These are phyloP conservation scores for Temnopleurus reevesii DNA, from an alignment of 53 echinoderm and acorn worm species.

Conservation along the genomic window DNA sequence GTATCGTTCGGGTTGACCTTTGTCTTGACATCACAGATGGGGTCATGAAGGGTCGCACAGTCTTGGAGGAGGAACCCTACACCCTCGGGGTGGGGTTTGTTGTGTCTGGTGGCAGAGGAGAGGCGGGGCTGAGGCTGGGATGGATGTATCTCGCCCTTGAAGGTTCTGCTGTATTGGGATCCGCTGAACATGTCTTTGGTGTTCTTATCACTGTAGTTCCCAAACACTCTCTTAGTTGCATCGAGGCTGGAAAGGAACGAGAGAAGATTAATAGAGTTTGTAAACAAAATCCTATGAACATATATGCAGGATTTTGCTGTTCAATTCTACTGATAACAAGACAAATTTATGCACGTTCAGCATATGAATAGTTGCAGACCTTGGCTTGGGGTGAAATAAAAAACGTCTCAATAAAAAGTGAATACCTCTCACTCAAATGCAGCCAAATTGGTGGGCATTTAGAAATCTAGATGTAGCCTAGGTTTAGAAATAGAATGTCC, in stretches of 20 bases:
- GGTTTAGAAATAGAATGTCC: too few species aligned
- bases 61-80: conserved; percentile 93
- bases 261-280: neutral
- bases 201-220: conserved; percentile 65
- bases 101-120: conserved; percentile 63
- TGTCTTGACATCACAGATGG: conserved; percentile 89
- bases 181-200: neutral
- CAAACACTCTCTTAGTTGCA: conserved; percentile 61
- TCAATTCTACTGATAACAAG: too few species aligned
- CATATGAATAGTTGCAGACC: too few species aligned
- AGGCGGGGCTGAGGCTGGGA: conserved; percentile 58
- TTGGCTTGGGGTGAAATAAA: too few species aligned
- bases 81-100: conserved; percentile 82
- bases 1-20: conserved; percentile 61
- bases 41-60: conserved; percentile 76
- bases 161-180: conserved; percentile 63
- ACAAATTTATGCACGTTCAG: too few species aligned
- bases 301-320: too few species aligned
- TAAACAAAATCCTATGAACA: too few species aligned
- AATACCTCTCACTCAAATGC: too few species aligned
- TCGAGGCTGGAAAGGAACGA: conserved; percentile 12
- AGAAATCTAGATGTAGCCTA: too few species aligned
- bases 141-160: conserved; percentile 45
- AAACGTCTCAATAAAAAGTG: too few species aligned
- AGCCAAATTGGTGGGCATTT: too few species aligned